Percentiles rank a stretch among this genome's conserved stretches.
Evolutionary conservation across 2,797 vertebrate species (phyloP).

Genomic region (Bryconaethiops microstoma): DNA sequence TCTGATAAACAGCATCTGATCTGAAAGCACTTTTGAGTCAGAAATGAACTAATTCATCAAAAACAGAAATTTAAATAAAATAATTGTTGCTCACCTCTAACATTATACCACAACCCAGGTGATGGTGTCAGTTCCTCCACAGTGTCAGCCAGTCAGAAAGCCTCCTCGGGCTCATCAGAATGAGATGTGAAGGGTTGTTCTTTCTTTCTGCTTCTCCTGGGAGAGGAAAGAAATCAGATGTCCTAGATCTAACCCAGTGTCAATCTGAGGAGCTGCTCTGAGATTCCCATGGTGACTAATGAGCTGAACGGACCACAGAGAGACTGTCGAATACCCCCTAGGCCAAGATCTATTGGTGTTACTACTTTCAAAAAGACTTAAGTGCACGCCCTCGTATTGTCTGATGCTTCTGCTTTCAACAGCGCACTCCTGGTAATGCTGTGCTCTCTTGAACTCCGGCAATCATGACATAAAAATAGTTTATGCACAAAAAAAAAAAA

Average conservation of each 20-base stretch:
- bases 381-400: not conserved
- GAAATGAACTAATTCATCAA: too few species aligned
- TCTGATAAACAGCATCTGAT: too few species aligned
- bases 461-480: slow-evolving; percentile 37
- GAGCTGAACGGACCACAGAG: slow-evolving; percentile 17
- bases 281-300: slow-evolving; percentile 16
- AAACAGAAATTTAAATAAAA: too few species aligned
- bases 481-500: slow-evolving; percentile 14
- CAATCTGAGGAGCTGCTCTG: slow-evolving; percentile 8
- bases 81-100: not conserved
- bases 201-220: not conserved
- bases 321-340: not conserved
- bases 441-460: not conserved
- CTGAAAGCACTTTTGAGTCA: too few species aligned
- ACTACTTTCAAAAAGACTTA: slow-evolving; percentile 20
- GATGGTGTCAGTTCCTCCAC: not conserved
- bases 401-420: slow-evolving; percentile 10
- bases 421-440: not conserved
- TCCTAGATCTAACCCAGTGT: slow-evolving; percentile 23
- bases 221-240: slow-evolving; percentile 8
- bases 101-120: not conserved
- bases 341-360: not conserved
- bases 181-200: not conserved
- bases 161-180: slow-evolving; percentile 9
- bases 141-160: not conserved